Percentiles rank a stretch among this genome's conserved stretches.
Conservation (phyloP, 2,113 vertebrate genomes). For the Cervus canadensis region DNA sequence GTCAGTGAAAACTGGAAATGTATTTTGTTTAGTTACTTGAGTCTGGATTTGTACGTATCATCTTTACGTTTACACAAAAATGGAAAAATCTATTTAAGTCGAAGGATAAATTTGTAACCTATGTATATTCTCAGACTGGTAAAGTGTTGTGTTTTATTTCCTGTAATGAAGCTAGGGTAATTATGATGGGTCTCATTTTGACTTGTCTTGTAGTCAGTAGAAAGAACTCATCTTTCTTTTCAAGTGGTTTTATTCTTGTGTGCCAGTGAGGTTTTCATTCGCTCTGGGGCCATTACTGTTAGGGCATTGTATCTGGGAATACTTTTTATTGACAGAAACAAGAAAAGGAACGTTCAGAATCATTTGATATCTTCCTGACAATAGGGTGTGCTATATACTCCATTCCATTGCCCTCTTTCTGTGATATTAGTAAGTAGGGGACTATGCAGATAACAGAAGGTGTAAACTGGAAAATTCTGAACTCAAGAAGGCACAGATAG, state of each 20-base stretch:
- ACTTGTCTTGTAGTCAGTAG: background rate
- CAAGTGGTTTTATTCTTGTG: background rate
- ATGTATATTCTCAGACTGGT: background rate
- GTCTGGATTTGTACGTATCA: background rate
- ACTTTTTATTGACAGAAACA: background rate
- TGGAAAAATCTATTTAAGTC: conserved; percentile 1
- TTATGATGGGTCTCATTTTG: conserved; percentile 32
- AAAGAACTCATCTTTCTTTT: conserved; percentile 19
- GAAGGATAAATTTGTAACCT: background rate
- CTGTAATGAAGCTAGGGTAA: background rate
- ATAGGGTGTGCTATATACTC: background rate
- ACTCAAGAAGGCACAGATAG: background rate
- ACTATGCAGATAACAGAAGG: background rate
- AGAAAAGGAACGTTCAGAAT: background rate
- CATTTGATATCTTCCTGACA: background rate
- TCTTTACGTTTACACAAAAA: background rate
- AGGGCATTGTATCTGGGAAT: background rate
- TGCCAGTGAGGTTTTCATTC: background rate
- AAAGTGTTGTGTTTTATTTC: background rate
- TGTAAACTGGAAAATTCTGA: background rate
- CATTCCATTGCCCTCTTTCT: background rate
- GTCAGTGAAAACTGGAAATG: conserved; percentile 12
- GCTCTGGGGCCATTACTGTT: background rate
- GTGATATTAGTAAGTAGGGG: background rate
- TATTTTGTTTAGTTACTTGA: background rate